These are phyloP conservation scores for Macropodus opercularis DNA, from an alignment of 2,797 vertebrate genomes.

Conservation along the genomic window DNA sequence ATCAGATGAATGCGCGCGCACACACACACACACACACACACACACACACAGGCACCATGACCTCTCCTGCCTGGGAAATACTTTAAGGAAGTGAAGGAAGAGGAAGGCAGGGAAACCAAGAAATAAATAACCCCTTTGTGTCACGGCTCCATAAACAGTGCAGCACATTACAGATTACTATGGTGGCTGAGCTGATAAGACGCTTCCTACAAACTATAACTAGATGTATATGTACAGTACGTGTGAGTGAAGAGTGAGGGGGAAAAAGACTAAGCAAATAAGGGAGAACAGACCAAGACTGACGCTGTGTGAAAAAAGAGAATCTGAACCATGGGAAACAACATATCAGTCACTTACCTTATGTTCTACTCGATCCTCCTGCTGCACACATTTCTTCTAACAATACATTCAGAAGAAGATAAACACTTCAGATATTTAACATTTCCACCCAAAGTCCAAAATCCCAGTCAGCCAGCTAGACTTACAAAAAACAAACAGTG, in stretches of 20 bases:
- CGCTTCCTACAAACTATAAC: constrained; percentile 43
- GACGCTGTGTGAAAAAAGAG: constrained; percentile 6
- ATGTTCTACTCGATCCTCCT: not conserved
- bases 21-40: constrained; percentile 27
- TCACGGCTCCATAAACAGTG: constrained; percentile 72
- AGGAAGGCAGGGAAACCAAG: constrained; percentile 75
- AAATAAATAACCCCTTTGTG: constrained; percentile 83
- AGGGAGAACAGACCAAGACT: constrained; percentile 5
- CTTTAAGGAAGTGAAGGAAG: constrained; percentile 70
- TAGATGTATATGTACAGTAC: constrained; percentile 2
- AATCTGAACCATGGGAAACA: constrained; percentile 2
- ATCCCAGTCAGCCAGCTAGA: constrained; percentile 13
- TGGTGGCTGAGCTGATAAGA: constrained; percentile 67
- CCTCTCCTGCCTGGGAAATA: constrained; percentile 70
- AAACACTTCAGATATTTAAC: constrained; percentile 42
- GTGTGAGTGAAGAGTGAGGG: constrained; percentile 2
- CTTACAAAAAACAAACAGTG: constrained; percentile 41
- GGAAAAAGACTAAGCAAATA: constrained; percentile 12
- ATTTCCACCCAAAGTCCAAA: constrained; percentile 36
- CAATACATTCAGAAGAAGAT: constrained; percentile 35
- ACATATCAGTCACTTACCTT: constrained; percentile 17
- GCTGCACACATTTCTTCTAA: constrained; percentile 14
- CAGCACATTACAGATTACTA: constrained; percentile 66
- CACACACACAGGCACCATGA: constrained; percentile 44
- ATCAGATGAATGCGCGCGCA: constrained; percentile 39